Base-by-base conservation (phyloP, 2,113 vertebrate genomes). In the Chrysochloris asiatica region DNA sequence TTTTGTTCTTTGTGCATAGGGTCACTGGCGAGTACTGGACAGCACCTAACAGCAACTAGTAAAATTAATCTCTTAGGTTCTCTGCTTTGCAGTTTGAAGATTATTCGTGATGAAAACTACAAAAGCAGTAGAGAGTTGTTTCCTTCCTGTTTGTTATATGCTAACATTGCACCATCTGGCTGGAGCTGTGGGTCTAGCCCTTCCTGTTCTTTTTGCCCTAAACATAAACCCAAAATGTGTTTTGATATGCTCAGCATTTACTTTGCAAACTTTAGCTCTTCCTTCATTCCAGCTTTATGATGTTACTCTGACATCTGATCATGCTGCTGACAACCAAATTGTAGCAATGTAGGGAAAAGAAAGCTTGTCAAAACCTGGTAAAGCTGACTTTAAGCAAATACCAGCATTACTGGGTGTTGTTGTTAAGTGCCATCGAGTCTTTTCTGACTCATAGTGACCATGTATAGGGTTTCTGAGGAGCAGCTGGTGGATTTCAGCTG, bases 201-300 rank as follows among this genome's bases (percentile, higher is more conserved):
- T 95, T 87, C 85, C 88, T 91, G 76, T 92, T 92, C 79, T 73
- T 93, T 81, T 92, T 78, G 38, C 45, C 56, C 41, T 41, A 56
- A 82, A 54, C 16, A n/a, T 6, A 85, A n/a, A 83, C 59, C 83
- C 75, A 83, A 88, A 76, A 16, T 45, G 69, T 22, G 43, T 63
- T 90, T 92, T 76, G 50, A 38, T 79, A 38, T 47, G 9, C 52
- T 92, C 73, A 88, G 85, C 79, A 36, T 76, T 94, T 93, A 82
- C 81, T 80, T 50, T 54, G 63, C 56, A 85, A 86, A 77, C 56
- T 43, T 67, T 81, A 85, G 50, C 38, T 92, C 47, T 45, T 88
- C 61, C 33, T 92, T 85, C 76, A 65, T 69, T 91, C 52, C 36
- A 80, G 41, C 47, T 89, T 94, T 56, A 75, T 72, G 56, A 88